phyloP scores from a whole-genome alignment of 2,797 vertebrate genomes.

The Gallinago stenura region DNA sequence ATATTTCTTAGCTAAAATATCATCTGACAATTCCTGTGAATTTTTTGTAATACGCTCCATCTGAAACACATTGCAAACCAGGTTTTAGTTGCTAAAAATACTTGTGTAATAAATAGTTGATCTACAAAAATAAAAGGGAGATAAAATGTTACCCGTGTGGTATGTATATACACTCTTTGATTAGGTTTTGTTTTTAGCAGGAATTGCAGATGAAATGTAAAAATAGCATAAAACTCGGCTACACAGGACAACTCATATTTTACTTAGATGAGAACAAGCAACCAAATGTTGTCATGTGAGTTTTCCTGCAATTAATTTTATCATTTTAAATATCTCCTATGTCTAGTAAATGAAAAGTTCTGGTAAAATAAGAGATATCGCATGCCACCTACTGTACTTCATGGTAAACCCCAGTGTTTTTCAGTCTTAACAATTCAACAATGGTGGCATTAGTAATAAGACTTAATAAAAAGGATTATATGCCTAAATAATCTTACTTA shows the following conservation, averaged over 20 bases:
- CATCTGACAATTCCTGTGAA: conserved; percentile 6
- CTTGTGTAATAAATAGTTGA: conserved; percentile 39
- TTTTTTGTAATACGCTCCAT: conserved; percentile 13
- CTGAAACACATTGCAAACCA: conserved; percentile 49
- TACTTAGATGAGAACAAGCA: not conserved
- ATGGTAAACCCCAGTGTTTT: not conserved
- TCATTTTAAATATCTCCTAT: not conserved
- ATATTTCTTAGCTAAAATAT: conserved; percentile 22
- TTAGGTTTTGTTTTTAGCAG: conserved; percentile 35
- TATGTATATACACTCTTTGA: conserved; percentile 5
- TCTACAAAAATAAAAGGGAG: conserved; percentile 45
- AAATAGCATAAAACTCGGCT: conserved; percentile 33
- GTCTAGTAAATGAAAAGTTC: not conserved
- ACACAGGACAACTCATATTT: not conserved
- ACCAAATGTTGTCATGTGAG: conserved; percentile 8
- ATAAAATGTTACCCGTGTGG: conserved; percentile 30
- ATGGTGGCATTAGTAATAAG: not conserved
- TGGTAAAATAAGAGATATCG: not conserved
- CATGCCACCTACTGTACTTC: conserved; percentile 61
- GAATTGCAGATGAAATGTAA: conserved; percentile 44
- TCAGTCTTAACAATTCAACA: not conserved
- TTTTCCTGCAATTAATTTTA: conserved; percentile 35
- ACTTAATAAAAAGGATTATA: conserved; percentile 48
- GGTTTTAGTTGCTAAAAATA: conserved; percentile 69
- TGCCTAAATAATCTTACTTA: conserved; percentile 30